A percentile compares a stretch with the other conserved stretches of the same genome.
These are phyloP conservation scores for Pemphredon lugubris DNA, from an alignment of 2,888 invertebrate species.

Conservation along the genomic window DNA sequence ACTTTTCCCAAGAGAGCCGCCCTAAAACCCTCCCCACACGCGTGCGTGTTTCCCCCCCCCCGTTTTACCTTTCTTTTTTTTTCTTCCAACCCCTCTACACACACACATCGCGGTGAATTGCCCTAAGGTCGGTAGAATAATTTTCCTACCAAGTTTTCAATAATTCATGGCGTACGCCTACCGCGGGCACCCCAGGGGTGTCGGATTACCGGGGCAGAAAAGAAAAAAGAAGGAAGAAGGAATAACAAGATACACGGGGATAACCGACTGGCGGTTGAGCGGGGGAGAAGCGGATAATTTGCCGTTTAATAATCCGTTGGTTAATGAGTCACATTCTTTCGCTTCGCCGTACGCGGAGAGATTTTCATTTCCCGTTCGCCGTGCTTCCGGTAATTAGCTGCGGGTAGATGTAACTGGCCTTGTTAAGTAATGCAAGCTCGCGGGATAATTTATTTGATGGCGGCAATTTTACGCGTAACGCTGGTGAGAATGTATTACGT, in stretches of 20 bases:
- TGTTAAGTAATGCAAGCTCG: too few relatives aligned
- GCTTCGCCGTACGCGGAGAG: too few relatives aligned
- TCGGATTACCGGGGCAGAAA: slow-evolving; percentile 37
- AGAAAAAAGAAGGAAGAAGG: too few relatives aligned
- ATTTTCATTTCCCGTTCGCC: too few relatives aligned
- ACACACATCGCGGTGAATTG: background rate
- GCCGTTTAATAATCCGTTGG: slow-evolving; percentile 28
- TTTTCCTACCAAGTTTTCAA: slow-evolving; percentile 56
- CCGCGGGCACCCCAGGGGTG: slow-evolving; percentile 26
- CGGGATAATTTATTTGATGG: too few relatives aligned
- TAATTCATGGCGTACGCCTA: slow-evolving; percentile 60
- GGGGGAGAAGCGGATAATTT: slow-evolving; percentile 22
- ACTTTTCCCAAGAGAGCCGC: slow-evolving; percentile 32
- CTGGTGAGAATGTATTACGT: too few relatives aligned
- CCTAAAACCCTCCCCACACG: slow-evolving; percentile 19
- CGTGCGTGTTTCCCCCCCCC: background rate
- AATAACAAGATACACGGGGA: slow-evolving; percentile 17
- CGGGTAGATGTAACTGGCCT: too few relatives aligned
- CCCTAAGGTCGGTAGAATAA: slow-evolving; percentile 49
- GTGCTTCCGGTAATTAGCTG: too few relatives aligned
- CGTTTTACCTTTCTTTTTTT: background rate
- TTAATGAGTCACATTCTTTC: too few relatives aligned
- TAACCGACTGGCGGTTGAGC: background rate
- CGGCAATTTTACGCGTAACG: too few relatives aligned
- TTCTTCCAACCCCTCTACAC: slow-evolving; percentile 4